Conservation (phyloP, 1,140 invertebrate genomes). For the Goniozus legneri region DNA sequence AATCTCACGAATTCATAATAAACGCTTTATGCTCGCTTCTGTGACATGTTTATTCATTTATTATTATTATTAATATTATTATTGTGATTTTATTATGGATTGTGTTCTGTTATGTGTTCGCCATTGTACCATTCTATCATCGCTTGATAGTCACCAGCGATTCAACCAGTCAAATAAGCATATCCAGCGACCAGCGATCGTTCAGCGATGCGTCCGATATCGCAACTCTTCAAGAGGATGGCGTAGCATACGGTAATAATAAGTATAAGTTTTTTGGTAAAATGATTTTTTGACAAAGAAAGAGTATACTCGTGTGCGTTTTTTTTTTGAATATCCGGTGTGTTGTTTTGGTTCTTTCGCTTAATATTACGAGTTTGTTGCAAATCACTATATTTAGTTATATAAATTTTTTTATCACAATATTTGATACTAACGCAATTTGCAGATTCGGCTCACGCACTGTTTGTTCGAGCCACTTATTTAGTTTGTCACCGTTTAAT, state of each 20-base stretch:
- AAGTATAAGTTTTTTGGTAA: conserved; percentile 24
- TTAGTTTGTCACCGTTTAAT: conserved; percentile 91
- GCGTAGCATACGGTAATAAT: conserved; percentile 52
- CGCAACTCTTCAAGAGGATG: conserved; percentile 51
- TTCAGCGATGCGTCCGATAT: conserved; percentile 51
- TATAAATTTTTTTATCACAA: too few relatives aligned
- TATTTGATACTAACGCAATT: too few relatives aligned
- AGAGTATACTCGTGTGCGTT: conserved; percentile 7
- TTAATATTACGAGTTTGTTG: conserved; percentile 29
- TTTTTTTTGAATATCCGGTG: conserved; percentile 41
- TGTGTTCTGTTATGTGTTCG: conserved; percentile 41
- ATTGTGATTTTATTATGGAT: conserved; percentile 39
- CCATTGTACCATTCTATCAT: conserved; percentile 47
- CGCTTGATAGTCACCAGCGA: conserved; percentile 53
- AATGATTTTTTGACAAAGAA: background rate
- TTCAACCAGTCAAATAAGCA: conserved; percentile 55
- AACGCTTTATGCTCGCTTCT: conserved; percentile 48
- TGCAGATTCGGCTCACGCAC: conserved; percentile 76
- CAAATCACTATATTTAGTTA: too few relatives aligned
- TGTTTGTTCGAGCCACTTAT: conserved; percentile 89
- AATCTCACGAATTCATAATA: too few relatives aligned
- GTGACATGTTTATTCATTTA: conserved; percentile 33
- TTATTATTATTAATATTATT: conserved; percentile 29
- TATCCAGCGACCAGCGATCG: conserved; percentile 53
- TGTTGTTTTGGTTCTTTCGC: conserved; percentile 38